phyloP scores from a whole-genome alignment of 1,140 invertebrate species.

The Formica selysi region DNA sequence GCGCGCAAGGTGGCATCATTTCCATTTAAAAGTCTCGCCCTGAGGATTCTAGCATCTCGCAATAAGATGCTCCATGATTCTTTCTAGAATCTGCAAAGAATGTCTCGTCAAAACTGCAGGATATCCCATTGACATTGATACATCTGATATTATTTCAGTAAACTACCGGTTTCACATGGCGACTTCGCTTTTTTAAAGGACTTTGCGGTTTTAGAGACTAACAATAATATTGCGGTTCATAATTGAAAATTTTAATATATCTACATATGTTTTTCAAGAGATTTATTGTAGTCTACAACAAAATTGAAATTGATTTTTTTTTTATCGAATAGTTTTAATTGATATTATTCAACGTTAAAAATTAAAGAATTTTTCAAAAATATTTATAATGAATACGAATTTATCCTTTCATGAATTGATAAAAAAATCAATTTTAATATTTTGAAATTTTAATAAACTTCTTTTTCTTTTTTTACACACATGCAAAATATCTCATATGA shows the following conservation, averaged over 20 bases:
- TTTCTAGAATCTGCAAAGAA: not conserved
- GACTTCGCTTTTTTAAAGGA: not conserved
- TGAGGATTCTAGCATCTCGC: not conserved
- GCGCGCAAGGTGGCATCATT: conserved; percentile 70
- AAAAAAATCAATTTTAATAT: conserved; percentile 11
- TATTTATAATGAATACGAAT: not conserved
- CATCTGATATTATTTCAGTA: conserved; percentile 32
- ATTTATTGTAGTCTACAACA: not conserved
- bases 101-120: too few relatives aligned
- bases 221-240: not conserved
- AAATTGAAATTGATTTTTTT: not conserved
- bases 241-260: not conserved
- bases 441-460: not conserved
- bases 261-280: not conserved
- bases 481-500: not conserved
- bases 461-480: too few relatives aligned
- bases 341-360: not conserved
- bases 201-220: not conserved
- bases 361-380: not conserved
- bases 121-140: conserved; percentile 3
- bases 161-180: not conserved
- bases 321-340: not conserved
- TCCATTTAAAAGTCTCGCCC: conserved; percentile 72
- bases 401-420: not conserved
- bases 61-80: not conserved